Conservation (phyloP, 1,140 invertebrate species). For the Lordiphosa mommai region DNA sequence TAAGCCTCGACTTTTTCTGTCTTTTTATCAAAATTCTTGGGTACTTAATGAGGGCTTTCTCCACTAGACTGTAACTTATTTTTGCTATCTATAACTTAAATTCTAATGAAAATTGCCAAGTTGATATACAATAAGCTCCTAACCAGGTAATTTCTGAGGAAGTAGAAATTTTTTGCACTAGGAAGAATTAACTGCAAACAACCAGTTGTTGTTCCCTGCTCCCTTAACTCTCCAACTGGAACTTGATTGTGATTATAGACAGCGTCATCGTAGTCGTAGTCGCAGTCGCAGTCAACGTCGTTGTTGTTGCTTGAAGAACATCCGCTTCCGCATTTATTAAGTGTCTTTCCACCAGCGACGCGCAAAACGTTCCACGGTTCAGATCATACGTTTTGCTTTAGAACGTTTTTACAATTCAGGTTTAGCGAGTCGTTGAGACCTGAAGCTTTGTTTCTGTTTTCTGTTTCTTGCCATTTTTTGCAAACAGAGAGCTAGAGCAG, state of each 20-base stretch:
- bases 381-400: slow-evolving; percentile 43
- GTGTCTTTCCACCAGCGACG: slow-evolving; percentile 69
- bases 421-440: slow-evolving; percentile 37
- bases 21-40: too few relatives aligned
- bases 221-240: slow-evolving; percentile 21
- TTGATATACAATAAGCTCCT: too few relatives aligned
- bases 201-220: slow-evolving; percentile 21
- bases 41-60: slow-evolving; percentile 2
- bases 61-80: not conserved
- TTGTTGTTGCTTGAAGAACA: slow-evolving; percentile 68
- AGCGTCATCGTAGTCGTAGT: slow-evolving; percentile 32
- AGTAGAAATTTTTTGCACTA: not conserved
- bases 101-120: too few relatives aligned
- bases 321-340: slow-evolving; percentile 80
- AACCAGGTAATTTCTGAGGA: too few relatives aligned
- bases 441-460: slow-evolving; percentile 30
- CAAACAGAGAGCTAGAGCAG: slow-evolving; percentile 13
- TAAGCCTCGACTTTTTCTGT: too few relatives aligned
- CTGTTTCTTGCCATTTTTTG: slow-evolving; percentile 24
- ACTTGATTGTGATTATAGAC: slow-evolving; percentile 73
- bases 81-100: slow-evolving; percentile 29
- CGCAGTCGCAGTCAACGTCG: slow-evolving; percentile 10
- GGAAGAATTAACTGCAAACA: too few relatives aligned
- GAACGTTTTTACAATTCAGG: slow-evolving; percentile 77
- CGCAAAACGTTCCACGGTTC: slow-evolving; percentile 53